Base-by-base conservation (phyloP, 2,113 vertebrate genomes). In the Mormyrus lacerda region DNA sequence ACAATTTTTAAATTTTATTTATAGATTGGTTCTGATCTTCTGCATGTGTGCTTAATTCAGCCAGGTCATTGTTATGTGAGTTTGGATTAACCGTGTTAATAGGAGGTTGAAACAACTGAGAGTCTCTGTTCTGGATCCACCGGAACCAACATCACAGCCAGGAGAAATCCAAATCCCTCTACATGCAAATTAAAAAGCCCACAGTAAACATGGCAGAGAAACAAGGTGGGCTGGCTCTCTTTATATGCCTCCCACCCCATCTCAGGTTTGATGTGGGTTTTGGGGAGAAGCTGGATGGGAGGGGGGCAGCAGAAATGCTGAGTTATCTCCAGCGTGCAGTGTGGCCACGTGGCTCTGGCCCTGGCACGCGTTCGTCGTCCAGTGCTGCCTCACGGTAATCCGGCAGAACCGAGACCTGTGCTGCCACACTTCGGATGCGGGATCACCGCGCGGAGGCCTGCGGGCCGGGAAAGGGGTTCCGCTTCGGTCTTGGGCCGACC, bases 321-420 rank as follows among this genome's bases (percentile, higher is more conserved):
- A 96, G 95, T 96, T 96, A 96, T 96, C 96, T 96, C 93, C 90
- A 91, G 93, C 92, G 90, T 95, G 94, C 96, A 96, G 95, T 88
- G 90, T 89, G 91, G 91, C 89, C 76, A 89, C 90, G 93, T 94
- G 93, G 92, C 94, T 93, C 93, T 89, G 91, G 91, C 92, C 92
- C 91, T 88, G 88, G 85, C 79, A 85, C 87, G 83, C 91, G 82
- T 44, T 9, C 0, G 17, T 0, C 5, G 17, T 19, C 47, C 45
- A 4, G 9, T 84, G 51, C 31, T 5, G 50, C 47, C 19, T 88
- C 90, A 83, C 92, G 94, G 95, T 95, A 95, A 95, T 96, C 95
- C 94, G 90, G 92, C 92, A 94, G 91, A 96, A 95, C 95, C 93
- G 94, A 94, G 95, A 96, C 95, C 94, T 96, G 95, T 96, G 95